These are phyloP conservation scores for Chrysolina haemoptera DNA, from an alignment of 2,888 invertebrate species.

Conservation along the genomic window DNA sequence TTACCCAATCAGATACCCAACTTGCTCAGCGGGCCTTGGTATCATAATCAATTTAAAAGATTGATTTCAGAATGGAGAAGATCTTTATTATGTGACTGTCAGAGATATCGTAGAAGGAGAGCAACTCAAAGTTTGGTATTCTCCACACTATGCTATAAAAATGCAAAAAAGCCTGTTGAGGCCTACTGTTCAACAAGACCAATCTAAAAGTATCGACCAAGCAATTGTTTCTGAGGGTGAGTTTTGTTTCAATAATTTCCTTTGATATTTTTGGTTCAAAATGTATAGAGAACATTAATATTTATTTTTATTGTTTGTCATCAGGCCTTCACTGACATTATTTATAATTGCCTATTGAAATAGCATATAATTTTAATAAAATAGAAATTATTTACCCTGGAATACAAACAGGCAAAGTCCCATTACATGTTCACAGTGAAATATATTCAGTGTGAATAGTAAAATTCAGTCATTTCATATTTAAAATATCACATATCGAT, in stretches of 20 bases:
- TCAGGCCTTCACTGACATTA: too few species aligned
- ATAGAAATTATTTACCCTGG: too few species aligned
- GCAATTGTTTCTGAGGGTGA: background rate
- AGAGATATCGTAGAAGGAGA: constrained; percentile 70
- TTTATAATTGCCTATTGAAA: too few species aligned
- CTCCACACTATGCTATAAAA: constrained; percentile 73
- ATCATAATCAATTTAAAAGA: constrained; percentile 13
- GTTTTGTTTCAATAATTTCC: background rate
- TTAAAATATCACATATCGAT: too few species aligned
- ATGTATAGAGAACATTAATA: too few species aligned
- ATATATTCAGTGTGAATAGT: too few species aligned
- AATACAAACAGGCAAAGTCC: too few species aligned
- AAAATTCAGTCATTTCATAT: too few species aligned
- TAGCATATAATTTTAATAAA: too few species aligned
- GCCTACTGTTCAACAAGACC: constrained; percentile 25
- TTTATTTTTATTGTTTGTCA: too few species aligned
- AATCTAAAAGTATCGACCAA: constrained; percentile 1
- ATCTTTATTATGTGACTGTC: constrained; percentile 70
- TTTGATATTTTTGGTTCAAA: background rate
- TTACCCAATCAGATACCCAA: background rate
- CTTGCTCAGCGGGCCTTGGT: background rate
- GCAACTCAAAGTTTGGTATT: constrained; percentile 75
- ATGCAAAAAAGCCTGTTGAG: constrained; percentile 64
- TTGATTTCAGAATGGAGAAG: constrained; percentile 66
- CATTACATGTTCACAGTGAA: too few species aligned